Evolutionary conservation across 1,140 invertebrate genomes (phyloP), one percentile per base, ranked within the genome.

Genomic region (Copidosoma floridanum): DNA sequence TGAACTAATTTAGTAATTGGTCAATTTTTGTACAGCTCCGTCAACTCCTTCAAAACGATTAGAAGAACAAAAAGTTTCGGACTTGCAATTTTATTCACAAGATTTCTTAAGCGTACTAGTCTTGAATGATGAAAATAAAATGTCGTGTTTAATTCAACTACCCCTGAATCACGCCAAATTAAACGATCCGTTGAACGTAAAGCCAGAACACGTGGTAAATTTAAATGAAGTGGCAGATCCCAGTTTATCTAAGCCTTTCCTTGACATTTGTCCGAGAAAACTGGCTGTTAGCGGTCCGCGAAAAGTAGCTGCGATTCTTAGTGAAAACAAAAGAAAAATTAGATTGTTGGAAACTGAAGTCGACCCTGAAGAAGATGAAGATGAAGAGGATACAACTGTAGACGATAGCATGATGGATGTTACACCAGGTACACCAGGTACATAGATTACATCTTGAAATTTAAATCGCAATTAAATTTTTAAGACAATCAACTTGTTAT

Each of bases 321-420:
- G 90, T 16, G 88, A 91, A 68, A 91, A 85, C 65, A 81, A 82
- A 59, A 84, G 90, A 53, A 92, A 93, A 74, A 89, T 97, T 40
- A 82, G 91, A 60, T 82, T 96, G 32, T 91, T 93, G 70, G 93
- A 97, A 75, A 95, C 95, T 86, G 94, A 97, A 81, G 89, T 88
- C 0, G 92, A 94, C 70, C 91, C 91, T 6, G 94, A 96, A 64
- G 93, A 94, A 64, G 89, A 93, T 27, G 90, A 93, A 50, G 89
- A 90, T 32, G 88, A 90, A 40, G 83, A 84, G 4, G 80, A 81
- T n/a, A 75, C 76, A 10, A 72, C 76, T 23, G 68, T 63, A 41
- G 77, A 80, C 27, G 74, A 81, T 48, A 81, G 67, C 64, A 74
- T 81, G 62, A 77, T 82, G 71, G 78, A 81, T 57, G 70, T 71